Percentiles rank a stretch among this genome's conserved stretches.
phyloP scores from a whole-genome alignment of 2,888 invertebrate species.

The Tenodera sinensis region DNA sequence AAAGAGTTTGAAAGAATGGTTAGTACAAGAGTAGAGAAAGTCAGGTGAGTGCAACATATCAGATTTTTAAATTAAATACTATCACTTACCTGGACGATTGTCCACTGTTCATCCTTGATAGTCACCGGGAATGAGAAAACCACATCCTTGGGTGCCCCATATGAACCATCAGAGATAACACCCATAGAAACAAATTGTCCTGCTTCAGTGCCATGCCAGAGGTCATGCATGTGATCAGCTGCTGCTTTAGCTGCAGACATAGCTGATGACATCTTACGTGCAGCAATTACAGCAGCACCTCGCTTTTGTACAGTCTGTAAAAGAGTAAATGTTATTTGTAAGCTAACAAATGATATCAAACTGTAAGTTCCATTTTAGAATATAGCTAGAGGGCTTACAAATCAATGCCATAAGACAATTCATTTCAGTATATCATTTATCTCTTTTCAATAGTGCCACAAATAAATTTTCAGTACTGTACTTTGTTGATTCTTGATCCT shows the following conservation, averaged over 20 bases:
- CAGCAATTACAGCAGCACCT: constrained; percentile 95
- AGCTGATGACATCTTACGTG: constrained; percentile 96
- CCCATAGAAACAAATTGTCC: constrained; percentile 92
- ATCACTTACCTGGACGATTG: constrained; percentile 65
- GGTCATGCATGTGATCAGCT: constrained; percentile 94
- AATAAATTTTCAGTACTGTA: too few species aligned
- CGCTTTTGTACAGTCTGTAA: constrained; percentile 86
- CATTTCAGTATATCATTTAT: too few species aligned
- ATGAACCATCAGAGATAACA: constrained; percentile 93
- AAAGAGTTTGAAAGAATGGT: too few species aligned
- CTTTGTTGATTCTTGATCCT: too few species aligned
- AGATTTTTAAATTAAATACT: neutral
- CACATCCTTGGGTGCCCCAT: constrained; percentile 83
- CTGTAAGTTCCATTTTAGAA: too few species aligned
- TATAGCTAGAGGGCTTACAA: too few species aligned
- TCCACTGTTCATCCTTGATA: constrained; percentile 74
- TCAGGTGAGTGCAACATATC: too few species aligned
- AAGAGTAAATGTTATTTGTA: neutral
- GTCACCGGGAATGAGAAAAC: constrained; percentile 95
- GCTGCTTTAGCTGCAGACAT: constrained; percentile 99
- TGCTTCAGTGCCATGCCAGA: constrained; percentile 82
- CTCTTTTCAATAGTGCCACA: too few species aligned
- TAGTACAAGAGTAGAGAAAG: too few species aligned
- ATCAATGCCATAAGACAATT: too few species aligned
- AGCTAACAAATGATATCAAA: neutral